Conservation (phyloP, 2,797 vertebrate species). For the Galago senegalensis region DNA sequence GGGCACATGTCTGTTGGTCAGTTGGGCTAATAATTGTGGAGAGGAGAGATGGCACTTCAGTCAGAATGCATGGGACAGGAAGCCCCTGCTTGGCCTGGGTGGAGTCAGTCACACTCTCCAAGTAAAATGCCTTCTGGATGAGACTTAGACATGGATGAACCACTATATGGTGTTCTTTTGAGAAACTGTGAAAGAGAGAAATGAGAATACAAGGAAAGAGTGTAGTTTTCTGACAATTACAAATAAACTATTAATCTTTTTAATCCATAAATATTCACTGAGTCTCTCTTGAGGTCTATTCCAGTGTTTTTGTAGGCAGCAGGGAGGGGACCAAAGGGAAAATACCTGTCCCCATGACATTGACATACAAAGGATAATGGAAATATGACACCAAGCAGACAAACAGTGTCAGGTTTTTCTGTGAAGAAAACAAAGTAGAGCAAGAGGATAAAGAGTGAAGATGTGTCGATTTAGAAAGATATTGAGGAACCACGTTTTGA, state of each 20-base stretch:
- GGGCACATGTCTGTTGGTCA: background rate
- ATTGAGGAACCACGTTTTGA: background rate
- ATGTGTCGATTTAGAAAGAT: background rate
- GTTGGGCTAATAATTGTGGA: background rate
- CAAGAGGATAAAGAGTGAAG: background rate
- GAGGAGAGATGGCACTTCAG: background rate
- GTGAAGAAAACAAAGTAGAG: background rate
- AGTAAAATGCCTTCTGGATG: background rate
- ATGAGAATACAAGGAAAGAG: background rate
- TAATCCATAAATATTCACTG: background rate
- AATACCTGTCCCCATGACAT: background rate
- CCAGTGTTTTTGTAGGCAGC: background rate
- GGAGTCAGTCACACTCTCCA: background rate
- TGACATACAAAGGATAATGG: background rate
- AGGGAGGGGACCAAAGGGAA: background rate
- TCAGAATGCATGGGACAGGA: background rate
- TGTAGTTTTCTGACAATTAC: background rate
- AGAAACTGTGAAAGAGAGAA: slow-evolving; percentile 3
- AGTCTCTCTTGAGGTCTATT: background rate
- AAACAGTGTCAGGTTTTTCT: background rate
- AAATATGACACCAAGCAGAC: background rate
- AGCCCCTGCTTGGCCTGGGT: background rate
- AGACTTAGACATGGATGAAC: background rate
- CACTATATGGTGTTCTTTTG: background rate
- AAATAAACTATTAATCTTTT: background rate